Conservation (phyloP, 1,140 invertebrate genomes). For the Sarcophaga bullata region DNA sequence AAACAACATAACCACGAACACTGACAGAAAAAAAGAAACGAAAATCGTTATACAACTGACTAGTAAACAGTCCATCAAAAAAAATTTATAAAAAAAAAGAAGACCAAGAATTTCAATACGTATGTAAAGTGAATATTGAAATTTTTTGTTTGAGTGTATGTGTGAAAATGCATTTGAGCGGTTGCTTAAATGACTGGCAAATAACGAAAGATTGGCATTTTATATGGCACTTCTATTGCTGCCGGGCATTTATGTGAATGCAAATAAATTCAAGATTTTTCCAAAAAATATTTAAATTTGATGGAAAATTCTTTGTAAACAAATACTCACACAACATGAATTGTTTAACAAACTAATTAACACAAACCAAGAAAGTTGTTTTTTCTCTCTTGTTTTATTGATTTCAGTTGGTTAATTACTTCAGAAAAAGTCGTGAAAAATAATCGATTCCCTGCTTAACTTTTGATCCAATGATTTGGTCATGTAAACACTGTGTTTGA, state of each 20-base stretch:
- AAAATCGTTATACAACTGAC: background rate
- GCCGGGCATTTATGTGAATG: background rate
- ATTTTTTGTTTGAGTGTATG: background rate
- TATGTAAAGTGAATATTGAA: background rate
- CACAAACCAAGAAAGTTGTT: no score
- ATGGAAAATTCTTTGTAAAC: no score
- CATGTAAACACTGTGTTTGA: no score
- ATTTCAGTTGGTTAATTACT: no score
- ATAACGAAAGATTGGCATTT: conserved; percentile 11
- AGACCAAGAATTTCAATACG: background rate
- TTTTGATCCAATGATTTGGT: no score
- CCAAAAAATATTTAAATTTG: no score
- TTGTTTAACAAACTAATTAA: no score
- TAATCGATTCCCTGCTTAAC: no score
- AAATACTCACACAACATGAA: no score
- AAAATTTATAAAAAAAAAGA: background rate
- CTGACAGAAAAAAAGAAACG: background rate
- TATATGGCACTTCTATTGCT: background rate
- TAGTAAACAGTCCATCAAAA: background rate
- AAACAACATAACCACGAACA: background rate
- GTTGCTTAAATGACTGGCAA: background rate
- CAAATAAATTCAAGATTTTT: no score
- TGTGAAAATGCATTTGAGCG: conserved; percentile 1
- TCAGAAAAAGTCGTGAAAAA: no score
- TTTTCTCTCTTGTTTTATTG: no score